A percentile compares a stretch with the other conserved stretches of the same genome.
Conservation (phyloP, 2,888 invertebrate species). For the Serripes groenlandicus region DNA sequence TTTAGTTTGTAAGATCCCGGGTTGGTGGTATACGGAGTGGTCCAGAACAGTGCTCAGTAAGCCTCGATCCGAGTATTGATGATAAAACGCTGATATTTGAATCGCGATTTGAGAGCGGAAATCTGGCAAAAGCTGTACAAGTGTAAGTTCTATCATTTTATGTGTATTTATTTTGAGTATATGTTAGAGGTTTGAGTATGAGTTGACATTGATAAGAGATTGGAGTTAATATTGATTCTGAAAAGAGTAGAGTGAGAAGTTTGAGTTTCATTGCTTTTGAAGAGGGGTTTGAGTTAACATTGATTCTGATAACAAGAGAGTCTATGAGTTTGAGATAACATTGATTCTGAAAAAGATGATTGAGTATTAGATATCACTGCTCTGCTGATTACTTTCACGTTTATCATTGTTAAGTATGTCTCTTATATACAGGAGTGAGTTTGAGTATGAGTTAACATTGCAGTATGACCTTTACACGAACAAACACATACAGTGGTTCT, state of each 20-base stretch:
- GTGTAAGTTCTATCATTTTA: slow-evolving; percentile 84
- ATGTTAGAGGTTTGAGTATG: not conserved
- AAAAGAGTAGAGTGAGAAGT: too few species aligned
- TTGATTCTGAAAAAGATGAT: too few species aligned
- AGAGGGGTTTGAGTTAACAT: too few species aligned
- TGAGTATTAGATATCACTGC: too few species aligned
- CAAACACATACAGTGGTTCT: slow-evolving; percentile 98
- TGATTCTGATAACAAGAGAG: too few species aligned
- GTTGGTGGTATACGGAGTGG: slow-evolving; percentile 84
- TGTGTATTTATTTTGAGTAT: too few species aligned
- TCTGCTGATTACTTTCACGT: too few species aligned
- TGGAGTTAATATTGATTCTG: too few species aligned
- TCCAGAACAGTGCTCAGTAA: slow-evolving; percentile 75
- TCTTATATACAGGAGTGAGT: slow-evolving; percentile 89
- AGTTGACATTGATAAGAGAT: not conserved
- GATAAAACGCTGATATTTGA: slow-evolving; percentile 90
- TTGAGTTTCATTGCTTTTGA: too few species aligned
- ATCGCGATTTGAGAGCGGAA: slow-evolving; percentile 97
- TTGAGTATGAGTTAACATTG: slow-evolving; percentile 96
- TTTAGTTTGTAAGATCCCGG: slow-evolving; percentile 85
- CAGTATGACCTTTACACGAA: slow-evolving; percentile 89
- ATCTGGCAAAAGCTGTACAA: slow-evolving; percentile 91
- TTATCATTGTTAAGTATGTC: too few species aligned
- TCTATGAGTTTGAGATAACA: too few species aligned
- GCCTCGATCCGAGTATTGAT: slow-evolving; percentile 73